Percentiles rank a stretch among this genome's conserved stretches.
Evolutionary conservation across 2,797 vertebrate species (phyloP).

Genomic region (Muscicapa comitata): DNA sequence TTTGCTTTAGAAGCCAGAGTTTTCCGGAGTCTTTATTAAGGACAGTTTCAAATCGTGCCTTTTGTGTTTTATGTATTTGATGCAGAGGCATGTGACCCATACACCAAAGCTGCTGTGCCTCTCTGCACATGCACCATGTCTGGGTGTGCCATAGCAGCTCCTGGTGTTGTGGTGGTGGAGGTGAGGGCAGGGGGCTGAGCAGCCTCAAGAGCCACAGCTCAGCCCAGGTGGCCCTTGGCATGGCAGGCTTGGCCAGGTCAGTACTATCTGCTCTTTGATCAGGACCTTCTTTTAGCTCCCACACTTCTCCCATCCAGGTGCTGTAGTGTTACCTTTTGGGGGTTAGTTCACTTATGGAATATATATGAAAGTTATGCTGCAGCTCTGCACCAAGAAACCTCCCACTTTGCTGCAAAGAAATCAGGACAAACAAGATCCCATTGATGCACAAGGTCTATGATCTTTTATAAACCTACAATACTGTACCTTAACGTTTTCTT

Average conservation of each 20-base stretch:
- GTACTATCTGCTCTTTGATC: background rate
- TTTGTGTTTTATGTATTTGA: background rate
- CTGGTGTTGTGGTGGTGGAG: background rate
- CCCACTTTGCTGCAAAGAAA: constrained; percentile 2
- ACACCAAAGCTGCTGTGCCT: background rate
- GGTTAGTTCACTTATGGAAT: constrained; percentile 12
- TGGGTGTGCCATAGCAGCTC: accelerated
- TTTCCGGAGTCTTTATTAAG: background rate
- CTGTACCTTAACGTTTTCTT: constrained; percentile 48
- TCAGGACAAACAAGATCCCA: constrained; percentile 10
- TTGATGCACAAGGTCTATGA: background rate
- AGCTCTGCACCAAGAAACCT: background rate
- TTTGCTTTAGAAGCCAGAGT: constrained; percentile 32
- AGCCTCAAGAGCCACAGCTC: background rate
- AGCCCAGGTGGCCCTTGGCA: background rate
- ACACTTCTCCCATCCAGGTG: background rate
- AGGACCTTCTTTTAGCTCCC: background rate
- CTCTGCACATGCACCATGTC: accelerated
- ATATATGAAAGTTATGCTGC: background rate
- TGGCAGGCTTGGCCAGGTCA: background rate
- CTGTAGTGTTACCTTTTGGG: background rate
- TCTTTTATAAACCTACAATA: constrained; percentile 42
- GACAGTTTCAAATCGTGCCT: background rate
- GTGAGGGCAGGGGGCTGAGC: background rate
- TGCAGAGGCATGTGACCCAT: accelerated